Conservation (phyloP, 2,797 vertebrate genomes). For the Syncerus caffer region DNA sequence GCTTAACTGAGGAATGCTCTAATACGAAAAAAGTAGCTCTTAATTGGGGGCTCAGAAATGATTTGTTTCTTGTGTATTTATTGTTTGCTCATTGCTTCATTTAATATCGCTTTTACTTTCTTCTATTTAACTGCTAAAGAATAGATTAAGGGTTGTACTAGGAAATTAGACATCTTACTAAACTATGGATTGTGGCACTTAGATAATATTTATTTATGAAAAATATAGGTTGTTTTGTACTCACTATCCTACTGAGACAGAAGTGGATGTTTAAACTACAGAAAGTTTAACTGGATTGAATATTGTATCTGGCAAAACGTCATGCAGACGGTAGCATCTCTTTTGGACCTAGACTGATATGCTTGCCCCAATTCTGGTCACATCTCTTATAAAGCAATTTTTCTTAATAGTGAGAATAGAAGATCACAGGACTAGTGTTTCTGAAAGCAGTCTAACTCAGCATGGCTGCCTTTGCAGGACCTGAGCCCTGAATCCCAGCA, state of each 20-base stretch:
- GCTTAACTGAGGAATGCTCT: neutral
- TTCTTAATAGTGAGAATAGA: neutral
- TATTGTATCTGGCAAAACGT: neutral
- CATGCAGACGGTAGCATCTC: neutral
- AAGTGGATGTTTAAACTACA: neutral
- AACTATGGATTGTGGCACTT: neutral
- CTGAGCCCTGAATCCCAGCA: neutral
- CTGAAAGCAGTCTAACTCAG: neutral
- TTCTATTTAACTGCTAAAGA: neutral
- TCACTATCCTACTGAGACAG: neutral
- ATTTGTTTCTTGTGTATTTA: constrained; percentile 3
- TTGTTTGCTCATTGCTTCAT: neutral
- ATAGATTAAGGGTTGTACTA: neutral
- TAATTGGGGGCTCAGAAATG: constrained; percentile 16
- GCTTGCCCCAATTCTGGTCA: neutral
- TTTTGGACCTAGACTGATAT: neutral
- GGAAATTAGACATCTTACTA: neutral
- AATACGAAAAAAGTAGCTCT: constrained; percentile 11
- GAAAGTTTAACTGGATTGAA: neutral
- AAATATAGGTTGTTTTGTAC: neutral
- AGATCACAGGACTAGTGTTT: constrained; percentile 28
- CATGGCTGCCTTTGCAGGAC: neutral
- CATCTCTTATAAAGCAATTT: neutral
- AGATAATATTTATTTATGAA: neutral
- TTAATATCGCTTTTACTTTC: neutral